These are phyloP conservation scores for Pegoplata infirma DNA, from an alignment of 2,888 invertebrate species.

Conservation along the genomic window DNA sequence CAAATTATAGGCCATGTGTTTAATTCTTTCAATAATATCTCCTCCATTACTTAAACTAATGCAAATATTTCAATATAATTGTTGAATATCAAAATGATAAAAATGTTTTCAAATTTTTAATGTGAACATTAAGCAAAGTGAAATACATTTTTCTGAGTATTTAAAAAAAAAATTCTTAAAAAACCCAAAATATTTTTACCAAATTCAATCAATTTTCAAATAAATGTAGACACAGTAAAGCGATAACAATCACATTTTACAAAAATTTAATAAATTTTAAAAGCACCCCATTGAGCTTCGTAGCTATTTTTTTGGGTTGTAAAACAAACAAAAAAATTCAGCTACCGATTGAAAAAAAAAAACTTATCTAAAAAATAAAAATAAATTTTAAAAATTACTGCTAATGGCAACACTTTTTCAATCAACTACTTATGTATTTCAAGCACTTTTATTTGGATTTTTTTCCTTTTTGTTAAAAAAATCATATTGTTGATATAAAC, in stretches of 20 bases:
- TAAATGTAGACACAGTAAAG: conserved; percentile 2
- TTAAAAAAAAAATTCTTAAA: conserved; percentile 2
- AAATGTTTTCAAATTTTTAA: conserved; percentile 73
- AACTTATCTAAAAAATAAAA: neutral
- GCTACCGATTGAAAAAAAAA: conserved; percentile 25
- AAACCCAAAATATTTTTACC: neutral
- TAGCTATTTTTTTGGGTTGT: conserved; percentile 1
- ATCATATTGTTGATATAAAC: neutral
- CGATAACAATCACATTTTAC: conserved; percentile 52
- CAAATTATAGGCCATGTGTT: neutral
- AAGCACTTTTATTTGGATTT: neutral
- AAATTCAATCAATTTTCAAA: conserved; percentile 8
- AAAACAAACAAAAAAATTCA: neutral
- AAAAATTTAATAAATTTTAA: conserved; percentile 15
- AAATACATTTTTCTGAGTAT: conserved; percentile 63
- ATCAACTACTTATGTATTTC: conserved; percentile 19
- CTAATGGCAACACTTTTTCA: conserved; percentile 45
- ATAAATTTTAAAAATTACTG: conserved; percentile 9
- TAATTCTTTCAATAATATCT: too few species aligned
- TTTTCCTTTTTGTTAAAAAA: neutral
- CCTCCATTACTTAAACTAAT: too few species aligned
- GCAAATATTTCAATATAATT: neutral
- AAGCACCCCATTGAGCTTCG: conserved; percentile 15
- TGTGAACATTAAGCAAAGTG: conserved; percentile 75
- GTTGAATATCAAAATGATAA: conserved; percentile 69